phyloP scores from a whole-genome alignment of 2,797 vertebrate species.

The Pipistrellus pipistrellus region DNA sequence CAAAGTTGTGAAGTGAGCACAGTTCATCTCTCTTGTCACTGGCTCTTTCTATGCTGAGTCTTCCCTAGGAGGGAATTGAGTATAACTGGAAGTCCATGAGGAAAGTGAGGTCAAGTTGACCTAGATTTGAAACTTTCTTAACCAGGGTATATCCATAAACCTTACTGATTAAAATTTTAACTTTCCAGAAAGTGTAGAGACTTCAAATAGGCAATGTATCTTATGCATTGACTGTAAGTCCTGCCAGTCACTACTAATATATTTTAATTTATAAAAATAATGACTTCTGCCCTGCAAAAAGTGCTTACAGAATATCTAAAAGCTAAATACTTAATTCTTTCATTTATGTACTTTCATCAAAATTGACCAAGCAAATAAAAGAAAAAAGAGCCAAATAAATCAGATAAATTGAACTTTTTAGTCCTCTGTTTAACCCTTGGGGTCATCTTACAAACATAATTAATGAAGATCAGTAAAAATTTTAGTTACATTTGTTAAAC shows the following conservation, averaged over 20 bases:
- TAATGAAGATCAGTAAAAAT: not conserved
- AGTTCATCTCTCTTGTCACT: not conserved
- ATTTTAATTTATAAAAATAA: not conserved
- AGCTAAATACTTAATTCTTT: conserved; percentile 73
- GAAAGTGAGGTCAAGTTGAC: not conserved
- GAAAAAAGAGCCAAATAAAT: conserved; percentile 31
- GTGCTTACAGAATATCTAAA: conserved; percentile 58
- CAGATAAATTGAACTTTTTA: conserved; percentile 7
- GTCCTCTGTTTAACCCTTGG: conserved; percentile 59
- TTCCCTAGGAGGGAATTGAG: not conserved
- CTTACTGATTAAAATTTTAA: not conserved
- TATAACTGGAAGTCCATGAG: not conserved
- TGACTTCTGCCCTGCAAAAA: not conserved
- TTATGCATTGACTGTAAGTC: not conserved
- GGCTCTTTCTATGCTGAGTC: not conserved
- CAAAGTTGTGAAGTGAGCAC: not conserved
- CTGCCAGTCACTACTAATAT: not conserved
- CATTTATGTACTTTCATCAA: conserved; percentile 38
- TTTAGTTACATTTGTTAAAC: not conserved
- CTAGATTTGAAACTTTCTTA: not conserved
- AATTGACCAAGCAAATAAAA: conserved; percentile 68
- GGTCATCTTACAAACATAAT: conserved; percentile 23
- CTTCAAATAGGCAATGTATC: not conserved
- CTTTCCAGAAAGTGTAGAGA: not conserved
- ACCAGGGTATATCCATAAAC: not conserved